Percentiles rank a stretch among this genome's conserved stretches.
These are phyloP conservation scores for Numenius phaeopus DNA, from an alignment of 2,797 vertebrate genomes.

Conservation along the genomic window DNA sequence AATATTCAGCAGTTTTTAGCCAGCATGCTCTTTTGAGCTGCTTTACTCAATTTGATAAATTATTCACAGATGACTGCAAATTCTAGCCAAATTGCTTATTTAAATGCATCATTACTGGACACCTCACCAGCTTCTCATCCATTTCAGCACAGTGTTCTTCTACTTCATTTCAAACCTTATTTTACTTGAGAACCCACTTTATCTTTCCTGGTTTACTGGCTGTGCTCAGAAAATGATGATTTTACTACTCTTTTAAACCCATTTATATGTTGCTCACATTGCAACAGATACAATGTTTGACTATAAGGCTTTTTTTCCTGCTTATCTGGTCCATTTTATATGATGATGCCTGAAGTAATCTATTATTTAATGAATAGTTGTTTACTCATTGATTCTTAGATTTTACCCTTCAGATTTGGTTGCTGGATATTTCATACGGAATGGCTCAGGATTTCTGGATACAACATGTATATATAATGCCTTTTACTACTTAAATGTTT, in stretches of 20 bases:
- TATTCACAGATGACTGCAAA: constrained; percentile 71
- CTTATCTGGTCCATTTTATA: constrained; percentile 17
- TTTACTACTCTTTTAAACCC: constrained; percentile 30
- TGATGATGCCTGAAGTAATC: background rate
- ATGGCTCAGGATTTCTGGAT: background rate
- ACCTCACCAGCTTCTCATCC: constrained; percentile 56
- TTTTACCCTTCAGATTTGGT: constrained; percentile 2
- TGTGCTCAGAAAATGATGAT: constrained; percentile 20
- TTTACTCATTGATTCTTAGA: background rate
- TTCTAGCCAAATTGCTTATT: constrained; percentile 72
- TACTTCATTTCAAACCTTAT: constrained; percentile 65
- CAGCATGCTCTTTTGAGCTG: constrained; percentile 19
- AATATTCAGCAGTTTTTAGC: constrained; percentile 49
- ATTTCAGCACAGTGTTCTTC: constrained; percentile 55
- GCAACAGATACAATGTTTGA: background rate
- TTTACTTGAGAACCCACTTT: constrained; percentile 40
- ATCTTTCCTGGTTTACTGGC: constrained; percentile 27
- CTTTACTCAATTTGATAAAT: constrained; percentile 71
- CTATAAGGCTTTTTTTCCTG: background rate
- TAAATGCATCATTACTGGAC: constrained; percentile 75
- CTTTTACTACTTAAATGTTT: background rate
- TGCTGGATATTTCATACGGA: background rate
- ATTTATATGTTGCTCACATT: constrained; percentile 4
- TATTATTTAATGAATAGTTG: background rate
- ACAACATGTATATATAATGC: background rate